These are phyloP conservation scores for Nothoprocta pentlandii DNA, from an alignment of 2,113 vertebrate species.

Conservation along the genomic window DNA sequence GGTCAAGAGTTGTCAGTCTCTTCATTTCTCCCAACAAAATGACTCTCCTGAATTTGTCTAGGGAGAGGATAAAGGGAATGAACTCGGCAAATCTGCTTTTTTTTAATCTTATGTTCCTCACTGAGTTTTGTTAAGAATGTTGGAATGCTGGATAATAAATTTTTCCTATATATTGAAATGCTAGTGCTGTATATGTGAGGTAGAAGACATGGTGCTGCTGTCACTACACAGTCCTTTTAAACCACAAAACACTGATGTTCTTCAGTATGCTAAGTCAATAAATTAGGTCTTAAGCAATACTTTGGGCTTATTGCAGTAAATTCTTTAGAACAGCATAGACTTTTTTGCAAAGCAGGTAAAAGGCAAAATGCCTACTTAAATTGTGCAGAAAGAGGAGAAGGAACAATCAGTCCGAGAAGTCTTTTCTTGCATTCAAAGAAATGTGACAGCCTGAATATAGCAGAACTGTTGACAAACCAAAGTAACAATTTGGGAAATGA, in stretches of 20 bases:
- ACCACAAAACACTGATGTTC: neutral
- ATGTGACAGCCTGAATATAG: neutral
- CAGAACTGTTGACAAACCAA: neutral
- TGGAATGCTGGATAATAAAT: neutral
- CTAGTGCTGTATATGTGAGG: neutral
- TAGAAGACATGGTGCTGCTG: neutral
- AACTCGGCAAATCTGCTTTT: neutral
- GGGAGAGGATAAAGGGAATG: neutral
- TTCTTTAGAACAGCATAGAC: neutral
- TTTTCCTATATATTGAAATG: neutral
- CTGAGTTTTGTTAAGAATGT: neutral
- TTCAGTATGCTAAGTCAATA: neutral
- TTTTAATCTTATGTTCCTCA: neutral
- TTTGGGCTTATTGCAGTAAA: neutral
- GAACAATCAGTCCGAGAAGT: neutral
- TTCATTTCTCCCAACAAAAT: neutral
- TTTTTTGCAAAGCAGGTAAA: fast-evolving
- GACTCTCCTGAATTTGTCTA: neutral
- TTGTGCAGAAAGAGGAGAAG: neutral
- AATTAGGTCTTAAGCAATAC: neutral
- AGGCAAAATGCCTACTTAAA: neutral
- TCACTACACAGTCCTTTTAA: neutral
- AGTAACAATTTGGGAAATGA: neutral
- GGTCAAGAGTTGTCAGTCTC: neutral
- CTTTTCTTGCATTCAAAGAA: neutral